Evolutionary conservation across 2,888 invertebrate genomes (phyloP).

Genomic region (Nomada lathburiana): DNA sequence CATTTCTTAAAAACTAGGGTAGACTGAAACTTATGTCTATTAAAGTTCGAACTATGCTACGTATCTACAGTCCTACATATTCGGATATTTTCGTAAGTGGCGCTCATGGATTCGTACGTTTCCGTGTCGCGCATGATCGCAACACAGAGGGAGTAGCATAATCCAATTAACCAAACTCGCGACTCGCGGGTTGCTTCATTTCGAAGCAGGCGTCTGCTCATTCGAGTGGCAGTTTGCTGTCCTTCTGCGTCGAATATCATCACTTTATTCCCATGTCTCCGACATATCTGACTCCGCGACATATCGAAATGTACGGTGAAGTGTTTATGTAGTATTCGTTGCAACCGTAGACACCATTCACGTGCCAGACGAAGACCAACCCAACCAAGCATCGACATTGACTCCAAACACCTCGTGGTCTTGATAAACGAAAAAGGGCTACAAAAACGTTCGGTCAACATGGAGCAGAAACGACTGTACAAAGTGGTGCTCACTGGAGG

Average conservation of each 20-base stretch:
- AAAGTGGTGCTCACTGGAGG: slow-evolving; percentile 95
- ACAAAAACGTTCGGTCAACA: slow-evolving; percentile 65
- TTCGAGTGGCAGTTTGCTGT: slow-evolving; percentile 40
- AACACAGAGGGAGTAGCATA: slow-evolving; percentile 42
- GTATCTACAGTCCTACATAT: background rate
- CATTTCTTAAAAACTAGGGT: too few species aligned
- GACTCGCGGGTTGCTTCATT: slow-evolving; percentile 53
- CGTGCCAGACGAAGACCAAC: slow-evolving; percentile 51
- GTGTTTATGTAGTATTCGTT: slow-evolving; percentile 80
- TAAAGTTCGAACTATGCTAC: background rate
- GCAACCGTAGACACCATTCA: slow-evolving; percentile 72
- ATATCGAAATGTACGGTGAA: slow-evolving; percentile 72
- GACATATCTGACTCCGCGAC: slow-evolving; percentile 62
- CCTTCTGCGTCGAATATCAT: slow-evolving; percentile 51
- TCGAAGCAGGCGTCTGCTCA: slow-evolving; percentile 51
- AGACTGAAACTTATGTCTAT: too few species aligned
- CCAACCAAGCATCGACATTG: slow-evolving; percentile 45
- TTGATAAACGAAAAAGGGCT: slow-evolving; percentile 39
- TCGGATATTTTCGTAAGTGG: slow-evolving; percentile 29
- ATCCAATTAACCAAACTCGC: slow-evolving; percentile 51
- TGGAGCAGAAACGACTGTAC: slow-evolving; percentile 90
- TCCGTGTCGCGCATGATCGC: slow-evolving; percentile 46
- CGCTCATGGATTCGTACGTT: slow-evolving; percentile 10
- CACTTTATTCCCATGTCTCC: slow-evolving; percentile 69
- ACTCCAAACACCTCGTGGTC: slow-evolving; percentile 54